phyloP scores from a whole-genome alignment of 2,888 invertebrate species.

The Cerceris ruficornis region DNA sequence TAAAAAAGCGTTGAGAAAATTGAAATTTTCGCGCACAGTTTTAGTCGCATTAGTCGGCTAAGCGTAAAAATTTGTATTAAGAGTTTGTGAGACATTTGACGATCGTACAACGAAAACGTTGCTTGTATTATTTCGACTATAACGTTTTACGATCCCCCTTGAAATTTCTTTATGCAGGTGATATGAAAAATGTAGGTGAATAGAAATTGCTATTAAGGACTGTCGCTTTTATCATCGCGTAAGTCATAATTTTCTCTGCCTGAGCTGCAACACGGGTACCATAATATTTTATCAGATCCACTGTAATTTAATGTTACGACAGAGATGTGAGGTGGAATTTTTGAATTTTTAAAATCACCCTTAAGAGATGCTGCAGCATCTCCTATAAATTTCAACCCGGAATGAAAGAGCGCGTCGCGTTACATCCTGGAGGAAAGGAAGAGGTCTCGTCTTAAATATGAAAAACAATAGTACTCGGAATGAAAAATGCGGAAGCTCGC shows the following conservation, averaged over 20 bases:
- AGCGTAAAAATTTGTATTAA: no score
- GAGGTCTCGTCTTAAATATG: not conserved
- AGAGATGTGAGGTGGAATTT: slow-evolving; percentile 27
- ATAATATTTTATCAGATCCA: not conserved
- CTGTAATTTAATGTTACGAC: slow-evolving; percentile 26
- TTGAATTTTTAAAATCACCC: slow-evolving; percentile 52
- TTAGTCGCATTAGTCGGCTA: no score
- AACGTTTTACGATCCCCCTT: no score
- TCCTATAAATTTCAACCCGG: slow-evolving; percentile 43
- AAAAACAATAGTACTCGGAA: not conserved
- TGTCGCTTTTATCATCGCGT: slow-evolving; percentile 23
- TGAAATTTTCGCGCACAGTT: no score
- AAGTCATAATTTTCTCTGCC: slow-evolving; percentile 37
- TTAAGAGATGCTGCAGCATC: slow-evolving; percentile 20
- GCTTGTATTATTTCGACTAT: no score
- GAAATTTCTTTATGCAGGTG: no score
- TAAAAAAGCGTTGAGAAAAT: no score
- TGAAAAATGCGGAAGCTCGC: not conserved
- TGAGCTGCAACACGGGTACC: slow-evolving; percentile 10
- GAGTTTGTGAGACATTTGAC: no score
- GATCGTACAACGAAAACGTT: no score
- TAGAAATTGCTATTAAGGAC: slow-evolving; percentile 28
- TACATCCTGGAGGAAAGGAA: not conserved
- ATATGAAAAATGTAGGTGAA: no score
- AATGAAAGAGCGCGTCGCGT: slow-evolving; percentile 38